Percentiles rank a stretch among this genome's conserved stretches.
phyloP scores from a whole-genome alignment of 2,888 invertebrate species.

The Conchocele bisecta region DNA sequence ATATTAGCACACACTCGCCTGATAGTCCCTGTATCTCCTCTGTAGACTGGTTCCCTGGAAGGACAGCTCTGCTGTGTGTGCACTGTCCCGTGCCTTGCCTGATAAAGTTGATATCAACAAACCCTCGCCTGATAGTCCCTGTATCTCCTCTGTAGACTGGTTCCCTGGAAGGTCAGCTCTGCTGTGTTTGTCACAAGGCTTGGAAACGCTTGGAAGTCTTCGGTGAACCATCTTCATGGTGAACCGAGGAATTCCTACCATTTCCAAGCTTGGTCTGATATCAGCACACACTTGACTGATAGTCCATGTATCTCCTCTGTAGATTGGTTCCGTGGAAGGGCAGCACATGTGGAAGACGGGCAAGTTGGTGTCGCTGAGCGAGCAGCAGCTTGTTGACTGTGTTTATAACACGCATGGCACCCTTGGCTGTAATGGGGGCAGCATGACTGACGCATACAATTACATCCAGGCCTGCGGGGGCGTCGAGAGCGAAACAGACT shows the following conservation, averaged over 20 bases:
- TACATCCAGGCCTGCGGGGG: conserved; percentile 81
- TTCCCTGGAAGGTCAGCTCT: conserved; percentile 82
- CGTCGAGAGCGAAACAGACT: conserved; percentile 85
- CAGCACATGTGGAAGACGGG: conserved; percentile 84
- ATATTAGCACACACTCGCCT: too few species aligned
- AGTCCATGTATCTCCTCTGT: conserved; percentile 4
- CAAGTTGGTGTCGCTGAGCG: conserved; percentile 84
- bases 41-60: conserved; percentile 87
- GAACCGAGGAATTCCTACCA: too few species aligned
- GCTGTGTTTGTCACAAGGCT: too few species aligned
- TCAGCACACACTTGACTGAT: too few species aligned
- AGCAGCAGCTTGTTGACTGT: conserved; percentile 83
- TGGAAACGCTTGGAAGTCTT: too few species aligned
- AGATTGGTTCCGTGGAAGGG: conserved; percentile 87
- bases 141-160: conserved; percentile 87
- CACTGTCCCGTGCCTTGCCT: too few species aligned
- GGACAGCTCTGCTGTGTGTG: too few species aligned
- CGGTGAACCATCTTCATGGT: too few species aligned
- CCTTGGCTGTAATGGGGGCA: conserved; percentile 83
- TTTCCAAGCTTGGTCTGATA: too few species aligned
- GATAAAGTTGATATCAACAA: too few species aligned
- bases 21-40: too few species aligned
- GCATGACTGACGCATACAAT: conserved; percentile 84
- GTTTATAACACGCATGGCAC: conserved; percentile 82
- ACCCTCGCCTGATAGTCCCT: too few species aligned